phyloP scores from a whole-genome alignment of 2,888 invertebrate genomes.

The Nymphalis c-album region DNA sequence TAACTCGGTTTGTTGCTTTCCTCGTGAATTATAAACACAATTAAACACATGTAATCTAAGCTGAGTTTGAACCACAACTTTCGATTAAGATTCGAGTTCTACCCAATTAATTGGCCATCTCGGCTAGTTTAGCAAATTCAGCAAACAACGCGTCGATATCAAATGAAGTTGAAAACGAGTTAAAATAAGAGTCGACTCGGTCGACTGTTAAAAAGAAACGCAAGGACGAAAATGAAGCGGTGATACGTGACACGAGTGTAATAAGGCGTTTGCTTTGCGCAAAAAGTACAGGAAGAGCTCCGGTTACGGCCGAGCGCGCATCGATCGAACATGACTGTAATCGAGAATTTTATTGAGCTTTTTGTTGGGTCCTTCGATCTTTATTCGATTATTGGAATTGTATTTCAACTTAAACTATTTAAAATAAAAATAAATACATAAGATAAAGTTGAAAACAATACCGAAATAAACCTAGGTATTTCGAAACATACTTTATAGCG shows the following conservation, averaged over 20 bases:
- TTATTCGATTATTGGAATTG: conserved; percentile 50
- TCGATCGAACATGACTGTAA: conserved; percentile 66
- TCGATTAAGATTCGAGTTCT: too few relatives aligned
- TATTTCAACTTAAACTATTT: conserved; percentile 25
- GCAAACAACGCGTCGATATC: not conserved
- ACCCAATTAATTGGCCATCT: too few relatives aligned
- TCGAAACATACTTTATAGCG: too few relatives aligned
- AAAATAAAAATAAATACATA: too few relatives aligned
- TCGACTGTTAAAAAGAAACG: conserved; percentile 12
- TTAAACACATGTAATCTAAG: too few relatives aligned
- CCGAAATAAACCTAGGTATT: too few relatives aligned
- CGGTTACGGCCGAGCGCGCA: conserved; percentile 57
- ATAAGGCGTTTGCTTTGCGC: conserved; percentile 17
- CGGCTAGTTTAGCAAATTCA: too few relatives aligned
- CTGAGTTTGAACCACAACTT: too few relatives aligned
- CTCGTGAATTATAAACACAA: too few relatives aligned
- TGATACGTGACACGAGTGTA: conserved; percentile 34
- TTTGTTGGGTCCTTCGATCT: conserved; percentile 62
- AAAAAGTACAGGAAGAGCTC: conserved; percentile 64
- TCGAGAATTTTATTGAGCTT: conserved; percentile 62
- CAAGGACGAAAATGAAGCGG: conserved; percentile 31
- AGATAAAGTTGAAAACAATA: too few relatives aligned
- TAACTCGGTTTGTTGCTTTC: too few relatives aligned
- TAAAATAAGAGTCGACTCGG: conserved; percentile 3
- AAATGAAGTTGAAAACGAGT: not conserved